phyloP scores from a whole-genome alignment of 1,140 invertebrate genomes.

The Lamellibrachia luymesi region DNA sequence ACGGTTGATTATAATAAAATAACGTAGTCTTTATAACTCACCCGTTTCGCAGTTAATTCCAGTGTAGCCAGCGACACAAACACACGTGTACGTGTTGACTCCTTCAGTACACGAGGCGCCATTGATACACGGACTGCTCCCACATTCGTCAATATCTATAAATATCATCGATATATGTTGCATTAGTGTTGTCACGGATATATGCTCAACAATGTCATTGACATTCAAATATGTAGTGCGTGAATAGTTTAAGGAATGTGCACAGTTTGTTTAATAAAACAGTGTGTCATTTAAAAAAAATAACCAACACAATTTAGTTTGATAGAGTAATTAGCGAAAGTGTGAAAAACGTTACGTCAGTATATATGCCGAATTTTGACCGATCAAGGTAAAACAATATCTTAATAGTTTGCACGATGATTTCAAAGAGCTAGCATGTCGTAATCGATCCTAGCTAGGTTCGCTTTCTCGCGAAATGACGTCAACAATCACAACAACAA shows the following conservation, averaged over 20 bases:
- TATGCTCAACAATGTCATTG: neutral
- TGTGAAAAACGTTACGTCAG: neutral
- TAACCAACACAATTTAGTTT: no score
- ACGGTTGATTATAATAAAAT: no score
- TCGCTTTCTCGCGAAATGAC: no score
- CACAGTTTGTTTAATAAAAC: neutral
- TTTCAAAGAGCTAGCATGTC: neutral
- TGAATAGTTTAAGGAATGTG: neutral
- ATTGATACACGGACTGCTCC: constrained; percentile 33
- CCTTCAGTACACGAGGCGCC: constrained; percentile 62
- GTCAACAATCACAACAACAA: no score
- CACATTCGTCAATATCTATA: constrained; percentile 68
- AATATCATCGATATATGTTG: neutral
- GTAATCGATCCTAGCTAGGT: no score
- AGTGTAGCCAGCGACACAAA: constrained; percentile 80
- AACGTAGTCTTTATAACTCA: neutral
- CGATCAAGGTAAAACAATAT: neutral
- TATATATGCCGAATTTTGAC: neutral
- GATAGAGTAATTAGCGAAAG: neutral
- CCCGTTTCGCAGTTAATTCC: constrained; percentile 19
- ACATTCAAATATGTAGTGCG: neutral
- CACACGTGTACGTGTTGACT: constrained; percentile 84
- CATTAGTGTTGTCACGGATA: neutral
- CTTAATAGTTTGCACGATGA: neutral
- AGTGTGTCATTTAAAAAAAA: neutral